Conservation (phyloP, 1,140 invertebrate genomes). For the Psilanteris sp. region DNA sequence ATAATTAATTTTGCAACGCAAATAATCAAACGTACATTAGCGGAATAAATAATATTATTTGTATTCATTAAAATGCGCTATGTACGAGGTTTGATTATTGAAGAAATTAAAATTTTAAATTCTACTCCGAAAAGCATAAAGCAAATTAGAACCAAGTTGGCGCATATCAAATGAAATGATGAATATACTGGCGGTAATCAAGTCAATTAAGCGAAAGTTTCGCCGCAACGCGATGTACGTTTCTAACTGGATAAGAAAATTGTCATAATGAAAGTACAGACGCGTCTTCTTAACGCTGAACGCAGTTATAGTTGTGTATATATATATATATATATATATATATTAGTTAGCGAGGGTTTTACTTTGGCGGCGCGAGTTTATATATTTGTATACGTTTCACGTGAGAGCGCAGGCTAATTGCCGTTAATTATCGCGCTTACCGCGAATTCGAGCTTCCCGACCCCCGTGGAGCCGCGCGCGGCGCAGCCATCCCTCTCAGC, state of each 20-base stretch:
- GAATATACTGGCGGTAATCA: constrained; percentile 33
- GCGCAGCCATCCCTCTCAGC: no score
- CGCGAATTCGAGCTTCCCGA: constrained; percentile 65
- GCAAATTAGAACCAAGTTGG: constrained; percentile 11
- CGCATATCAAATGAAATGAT: constrained; percentile 37
- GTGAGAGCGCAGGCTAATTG: constrained; percentile 74
- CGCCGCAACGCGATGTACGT: constrained; percentile 21
- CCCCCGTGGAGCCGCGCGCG: no score
- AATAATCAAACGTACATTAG: no score
- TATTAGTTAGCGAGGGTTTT: no score
- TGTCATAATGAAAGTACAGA: constrained; percentile 30
- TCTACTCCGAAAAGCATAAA: constrained; percentile 8
- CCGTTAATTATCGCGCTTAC: constrained; percentile 78
- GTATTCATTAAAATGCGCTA: no score
- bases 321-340: no score
- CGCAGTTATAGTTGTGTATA: constrained; percentile 37
- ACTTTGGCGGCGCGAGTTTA: no score
- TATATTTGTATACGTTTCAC: no score
- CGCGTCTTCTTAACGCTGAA: neutral
- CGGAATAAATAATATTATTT: no score
- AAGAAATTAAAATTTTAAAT: no score
- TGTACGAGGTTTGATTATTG: no score
- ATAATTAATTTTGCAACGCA: no score
- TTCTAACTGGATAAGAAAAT: constrained; percentile 47
- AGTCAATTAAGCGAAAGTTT: constrained; percentile 49